phyloP scores from a whole-genome alignment of 2,797 vertebrate genomes.

The Oryzias dopingdopingensis region DNA sequence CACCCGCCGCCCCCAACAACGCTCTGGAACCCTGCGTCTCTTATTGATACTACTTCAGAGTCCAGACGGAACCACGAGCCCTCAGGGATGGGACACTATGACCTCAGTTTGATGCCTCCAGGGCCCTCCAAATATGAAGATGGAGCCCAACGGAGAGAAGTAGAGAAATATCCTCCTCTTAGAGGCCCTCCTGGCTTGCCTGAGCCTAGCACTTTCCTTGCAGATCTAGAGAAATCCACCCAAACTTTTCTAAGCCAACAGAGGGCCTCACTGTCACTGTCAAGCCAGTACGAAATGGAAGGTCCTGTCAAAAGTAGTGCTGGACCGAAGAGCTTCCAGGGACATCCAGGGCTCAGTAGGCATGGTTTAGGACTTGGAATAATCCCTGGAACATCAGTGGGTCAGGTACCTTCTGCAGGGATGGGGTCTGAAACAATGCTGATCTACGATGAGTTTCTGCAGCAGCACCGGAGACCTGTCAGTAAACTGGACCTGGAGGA shows the following conservation, averaged over 20 bases:
- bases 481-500: slow-evolving; percentile 98
- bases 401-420: slow-evolving; percentile 54
- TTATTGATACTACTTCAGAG: slow-evolving; percentile 86
- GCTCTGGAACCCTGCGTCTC: slow-evolving; percentile 92
- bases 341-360: slow-evolving; percentile 56
- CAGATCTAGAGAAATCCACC: slow-evolving; percentile 92
- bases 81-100: slow-evolving; percentile 73
- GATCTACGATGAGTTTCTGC: slow-evolving; percentile 90
- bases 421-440: slow-evolving; percentile 79
- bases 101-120: slow-evolving; percentile 76
- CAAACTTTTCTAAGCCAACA: slow-evolving; percentile 89
- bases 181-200: slow-evolving; percentile 70
- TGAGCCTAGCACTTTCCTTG: slow-evolving; percentile 83
- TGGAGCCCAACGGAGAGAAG: slow-evolving; percentile 72
- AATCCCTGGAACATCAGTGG: slow-evolving; percentile 36
- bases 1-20: slow-evolving; percentile 83
- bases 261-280: slow-evolving; percentile 79
- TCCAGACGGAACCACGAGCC: slow-evolving; percentile 83
- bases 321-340: slow-evolving; percentile 75
- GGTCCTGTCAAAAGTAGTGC: slow-evolving; percentile 77
- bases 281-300: slow-evolving; percentile 79
- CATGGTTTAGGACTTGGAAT: slow-evolving; percentile 53
- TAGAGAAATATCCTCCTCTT: slow-evolving; percentile 82
- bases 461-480: slow-evolving; percentile 89
- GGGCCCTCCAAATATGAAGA: slow-evolving; percentile 84